Conservation (phyloP, 2,888 invertebrate genomes). For the Diaprepes abbreviatus region DNA sequence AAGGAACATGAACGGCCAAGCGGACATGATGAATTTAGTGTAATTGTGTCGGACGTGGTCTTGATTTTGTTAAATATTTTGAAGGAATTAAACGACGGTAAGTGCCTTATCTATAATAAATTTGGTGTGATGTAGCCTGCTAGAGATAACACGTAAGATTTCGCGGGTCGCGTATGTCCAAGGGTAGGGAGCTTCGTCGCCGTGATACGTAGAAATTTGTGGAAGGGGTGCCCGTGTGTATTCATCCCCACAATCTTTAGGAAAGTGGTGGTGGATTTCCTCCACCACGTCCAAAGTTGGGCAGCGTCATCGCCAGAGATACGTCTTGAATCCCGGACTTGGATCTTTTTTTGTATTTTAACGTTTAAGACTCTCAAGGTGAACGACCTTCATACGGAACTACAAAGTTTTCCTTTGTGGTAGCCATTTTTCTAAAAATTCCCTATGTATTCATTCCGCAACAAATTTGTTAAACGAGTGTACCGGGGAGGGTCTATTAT, state of each 20-base stretch:
- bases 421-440: slow-evolving; percentile 23
- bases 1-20: slow-evolving; percentile 57
- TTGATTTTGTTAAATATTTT: slow-evolving; percentile 34
- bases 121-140: slow-evolving; percentile 50
- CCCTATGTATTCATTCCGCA: too few species aligned
- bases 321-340: slow-evolving; percentile 57
- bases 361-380: slow-evolving; percentile 58
- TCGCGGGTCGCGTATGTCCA: slow-evolving; percentile 66
- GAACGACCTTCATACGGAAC: slow-evolving; percentile 61
- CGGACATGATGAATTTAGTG: slow-evolving; percentile 62
- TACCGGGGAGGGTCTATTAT: too few species aligned
- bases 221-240: slow-evolving; percentile 69
- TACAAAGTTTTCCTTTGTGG: slow-evolving; percentile 26
- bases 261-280: slow-evolving; percentile 60
- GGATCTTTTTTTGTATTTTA: slow-evolving; percentile 47
- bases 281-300: slow-evolving; percentile 64
- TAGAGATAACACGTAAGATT: slow-evolving; percentile 64
- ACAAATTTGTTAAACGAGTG: too few species aligned
- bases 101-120: slow-evolving; percentile 46
- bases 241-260: slow-evolving; percentile 68
- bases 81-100: slow-evolving; percentile 51
- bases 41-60: slow-evolving; percentile 52
- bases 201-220: slow-evolving; percentile 66
- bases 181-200: slow-evolving; percentile 69
- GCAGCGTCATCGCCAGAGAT: slow-evolving; percentile 66